Evolutionary conservation across 2,797 vertebrate genomes (phyloP).

Genomic region (Labroides dimidiatus): DNA sequence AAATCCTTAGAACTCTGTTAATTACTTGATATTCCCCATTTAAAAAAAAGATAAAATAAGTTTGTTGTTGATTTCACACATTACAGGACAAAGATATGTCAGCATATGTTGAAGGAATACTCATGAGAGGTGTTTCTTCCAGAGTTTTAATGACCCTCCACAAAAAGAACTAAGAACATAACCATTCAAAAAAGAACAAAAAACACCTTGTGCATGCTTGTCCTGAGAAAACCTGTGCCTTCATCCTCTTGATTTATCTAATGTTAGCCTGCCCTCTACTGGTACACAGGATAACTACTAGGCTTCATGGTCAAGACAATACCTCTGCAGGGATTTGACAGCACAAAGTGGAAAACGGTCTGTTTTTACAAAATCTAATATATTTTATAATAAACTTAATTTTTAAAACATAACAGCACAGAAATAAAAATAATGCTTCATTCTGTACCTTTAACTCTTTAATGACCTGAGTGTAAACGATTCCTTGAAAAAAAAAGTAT

Average conservation of each 20-base stretch:
- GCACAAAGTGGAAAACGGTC: not conserved
- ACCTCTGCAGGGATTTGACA: not conserved
- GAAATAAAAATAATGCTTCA: no score
- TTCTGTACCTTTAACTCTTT: no score
- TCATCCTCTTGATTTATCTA: not conserved
- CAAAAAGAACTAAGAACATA: not conserved
- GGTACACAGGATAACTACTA: constrained; percentile 7
- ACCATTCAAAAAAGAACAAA: not conserved
- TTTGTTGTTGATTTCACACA: no score
- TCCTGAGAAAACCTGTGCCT: not conserved
- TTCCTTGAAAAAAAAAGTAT: no score
- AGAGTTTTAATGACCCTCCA: not conserved
- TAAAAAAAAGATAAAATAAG: no score
- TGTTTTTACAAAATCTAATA: not conserved
- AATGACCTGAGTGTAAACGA: no score
- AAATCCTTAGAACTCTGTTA: no score
- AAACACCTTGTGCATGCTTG: not conserved
- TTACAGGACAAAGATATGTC: no score
- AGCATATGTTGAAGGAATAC: no score
- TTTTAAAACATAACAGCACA: no score
- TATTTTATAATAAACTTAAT: no score
- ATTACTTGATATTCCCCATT: no score
- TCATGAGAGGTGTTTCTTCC: not conserved
- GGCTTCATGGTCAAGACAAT: not conserved
- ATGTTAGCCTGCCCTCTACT: constrained; percentile 41